Evolutionary conservation across 2,797 vertebrate genomes (phyloP).

Genomic region (Hafferia zeledoni): DNA sequence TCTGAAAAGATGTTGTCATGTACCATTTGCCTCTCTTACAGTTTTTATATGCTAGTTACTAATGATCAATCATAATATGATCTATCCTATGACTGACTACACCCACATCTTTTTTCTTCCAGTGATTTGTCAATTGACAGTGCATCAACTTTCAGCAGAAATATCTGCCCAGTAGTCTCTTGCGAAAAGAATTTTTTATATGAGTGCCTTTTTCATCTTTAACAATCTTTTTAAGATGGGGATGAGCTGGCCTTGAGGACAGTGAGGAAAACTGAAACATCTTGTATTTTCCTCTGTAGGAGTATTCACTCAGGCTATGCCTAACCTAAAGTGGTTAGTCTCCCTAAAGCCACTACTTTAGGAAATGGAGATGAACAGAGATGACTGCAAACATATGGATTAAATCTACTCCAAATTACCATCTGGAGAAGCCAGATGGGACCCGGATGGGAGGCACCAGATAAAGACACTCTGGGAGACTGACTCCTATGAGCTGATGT

Average conservation of each 20-base stretch:
- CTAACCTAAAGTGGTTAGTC: neutral
- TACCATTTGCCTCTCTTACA: neutral
- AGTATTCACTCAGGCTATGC: neutral
- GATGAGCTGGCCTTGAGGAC: neutral
- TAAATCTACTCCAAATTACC: neutral
- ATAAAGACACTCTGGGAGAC: neutral
- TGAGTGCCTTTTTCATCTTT: neutral
- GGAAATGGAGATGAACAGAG: neutral
- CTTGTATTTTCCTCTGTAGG: neutral
- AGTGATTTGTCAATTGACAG: neutral
- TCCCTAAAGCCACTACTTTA: neutral
- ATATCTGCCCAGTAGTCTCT: neutral
- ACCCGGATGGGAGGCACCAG: neutral
- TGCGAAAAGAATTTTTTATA: neutral
- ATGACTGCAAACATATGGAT: neutral
- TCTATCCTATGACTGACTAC: neutral
- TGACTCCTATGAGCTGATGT: neutral
- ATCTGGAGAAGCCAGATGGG: conserved; percentile 1
- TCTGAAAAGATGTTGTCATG: neutral
- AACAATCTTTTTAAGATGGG: neutral
- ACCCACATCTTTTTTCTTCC: neutral
- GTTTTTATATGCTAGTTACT: neutral
- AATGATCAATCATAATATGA: neutral
- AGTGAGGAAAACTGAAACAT: neutral
- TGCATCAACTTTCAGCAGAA: neutral